phyloP scores from a whole-genome alignment of 2,113 vertebrate genomes.

The Dinomys branickii region DNA sequence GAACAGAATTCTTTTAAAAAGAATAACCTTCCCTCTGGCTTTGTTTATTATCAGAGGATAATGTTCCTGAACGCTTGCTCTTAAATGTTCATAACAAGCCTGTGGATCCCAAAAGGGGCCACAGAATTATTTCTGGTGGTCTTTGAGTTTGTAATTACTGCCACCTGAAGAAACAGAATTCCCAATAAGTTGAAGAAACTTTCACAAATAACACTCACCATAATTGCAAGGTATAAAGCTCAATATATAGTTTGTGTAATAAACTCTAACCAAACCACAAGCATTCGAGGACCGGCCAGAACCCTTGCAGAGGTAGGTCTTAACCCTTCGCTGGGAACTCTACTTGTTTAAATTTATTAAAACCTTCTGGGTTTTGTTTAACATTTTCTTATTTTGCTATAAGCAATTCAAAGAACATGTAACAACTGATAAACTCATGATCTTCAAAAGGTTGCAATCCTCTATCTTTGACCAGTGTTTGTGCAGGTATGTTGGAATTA shows the following conservation, averaged over 20 bases:
- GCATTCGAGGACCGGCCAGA: constrained; percentile 25
- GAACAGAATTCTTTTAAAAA: constrained; percentile 35
- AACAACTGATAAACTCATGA: not conserved
- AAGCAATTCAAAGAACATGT: constrained; percentile 1
- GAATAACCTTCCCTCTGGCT: constrained; percentile 42
- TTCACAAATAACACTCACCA: constrained; percentile 74
- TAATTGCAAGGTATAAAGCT: constrained; percentile 72
- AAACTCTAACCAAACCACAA: constrained; percentile 66
- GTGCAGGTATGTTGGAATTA: not conserved
- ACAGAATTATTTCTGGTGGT: constrained; percentile 69
- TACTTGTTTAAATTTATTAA: constrained; percentile 62
- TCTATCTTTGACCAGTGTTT: not conserved
- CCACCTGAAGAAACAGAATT: constrained; percentile 77
- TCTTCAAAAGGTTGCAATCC: not conserved
- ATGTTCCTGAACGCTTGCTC: constrained; percentile 30
- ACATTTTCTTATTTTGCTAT: constrained; percentile 50
- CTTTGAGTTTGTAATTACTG: constrained; percentile 76
- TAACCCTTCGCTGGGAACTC: constrained; percentile 53
- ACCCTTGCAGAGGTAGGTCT: constrained; percentile 9
- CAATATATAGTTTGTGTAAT: constrained; percentile 60
- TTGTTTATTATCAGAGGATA: constrained; percentile 68
- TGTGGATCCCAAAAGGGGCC: constrained; percentile 41
- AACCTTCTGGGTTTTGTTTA: not conserved
- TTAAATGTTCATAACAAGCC: constrained; percentile 45
- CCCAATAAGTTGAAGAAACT: constrained; percentile 67